These are phyloP conservation scores for Hafferia zeledoni DNA, from an alignment of 2,797 vertebrate species.

Conservation along the genomic window DNA sequence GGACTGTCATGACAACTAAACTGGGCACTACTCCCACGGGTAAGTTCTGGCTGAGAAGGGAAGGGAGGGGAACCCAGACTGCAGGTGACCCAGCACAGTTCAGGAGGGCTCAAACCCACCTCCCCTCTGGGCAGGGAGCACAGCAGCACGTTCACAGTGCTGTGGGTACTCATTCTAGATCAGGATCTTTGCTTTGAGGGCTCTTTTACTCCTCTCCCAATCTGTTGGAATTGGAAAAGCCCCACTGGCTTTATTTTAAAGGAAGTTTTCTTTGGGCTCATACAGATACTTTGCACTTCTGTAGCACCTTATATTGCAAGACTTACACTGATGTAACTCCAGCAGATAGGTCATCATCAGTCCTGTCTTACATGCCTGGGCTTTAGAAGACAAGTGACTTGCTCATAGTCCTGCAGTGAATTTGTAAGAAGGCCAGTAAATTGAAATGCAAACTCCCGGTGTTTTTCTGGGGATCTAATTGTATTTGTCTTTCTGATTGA, in stretches of 20 bases:
- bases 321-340: not conserved
- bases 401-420: constrained; percentile 30
- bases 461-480: not conserved
- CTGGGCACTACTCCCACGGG: constrained; percentile 94
- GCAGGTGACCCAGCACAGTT: not conserved
- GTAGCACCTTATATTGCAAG: not conserved
- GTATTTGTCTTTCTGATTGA: not conserved
- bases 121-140: not conserved
- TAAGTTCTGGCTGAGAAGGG: constrained; percentile 72
- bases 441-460: not conserved
- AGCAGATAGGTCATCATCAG: not conserved
- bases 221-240: not conserved
- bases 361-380: not conserved
- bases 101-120: not conserved
- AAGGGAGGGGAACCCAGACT: constrained; percentile 59
- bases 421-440: not conserved
- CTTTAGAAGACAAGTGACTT: constrained; percentile 12
- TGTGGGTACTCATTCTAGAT: not conserved
- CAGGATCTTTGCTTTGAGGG: not conserved
- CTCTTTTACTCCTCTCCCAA: not conserved
- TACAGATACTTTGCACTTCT: constrained; percentile 66
- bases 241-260: not conserved
- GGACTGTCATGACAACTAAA: constrained; percentile 98
- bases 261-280: not conserved
- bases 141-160: not conserved